Evolutionary conservation across 2,113 vertebrate genomes (phyloP).

Genomic region (Balaeniceps rex): DNA sequence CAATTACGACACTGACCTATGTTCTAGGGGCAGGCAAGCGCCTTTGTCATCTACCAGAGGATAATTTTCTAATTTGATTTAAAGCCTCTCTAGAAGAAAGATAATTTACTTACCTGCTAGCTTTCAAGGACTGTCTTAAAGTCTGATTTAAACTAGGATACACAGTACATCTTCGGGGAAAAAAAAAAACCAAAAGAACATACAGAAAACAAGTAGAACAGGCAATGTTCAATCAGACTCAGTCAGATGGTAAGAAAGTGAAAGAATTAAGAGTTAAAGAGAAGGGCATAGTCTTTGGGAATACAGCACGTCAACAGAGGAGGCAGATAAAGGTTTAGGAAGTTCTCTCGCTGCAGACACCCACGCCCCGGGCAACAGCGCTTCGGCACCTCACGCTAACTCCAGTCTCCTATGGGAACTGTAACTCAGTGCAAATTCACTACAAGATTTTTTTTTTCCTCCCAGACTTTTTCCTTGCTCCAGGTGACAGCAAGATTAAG

Average conservation of each 20-base stretch:
- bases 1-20: background rate
- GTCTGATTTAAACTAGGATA: background rate
- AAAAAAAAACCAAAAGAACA: background rate
- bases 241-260: background rate
- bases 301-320: background rate
- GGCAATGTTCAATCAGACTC: background rate
- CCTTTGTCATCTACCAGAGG: background rate
- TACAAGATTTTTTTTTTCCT: background rate
- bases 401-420: background rate
- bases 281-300: background rate
- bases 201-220: background rate
- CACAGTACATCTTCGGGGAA: background rate
- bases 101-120: background rate
- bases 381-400: background rate
- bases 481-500: background rate
- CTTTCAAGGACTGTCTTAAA: constrained; percentile 10
- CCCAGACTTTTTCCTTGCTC: background rate
- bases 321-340: background rate
- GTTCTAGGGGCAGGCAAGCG: background rate
- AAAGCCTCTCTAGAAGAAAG: background rate
- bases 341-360: background rate
- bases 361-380: background rate
- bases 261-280: background rate
- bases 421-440: background rate
- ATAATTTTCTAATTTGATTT: background rate